phyloP scores from a whole-genome alignment of 2,797 vertebrate species.

The Gymnoscopelus braueri region DNA sequence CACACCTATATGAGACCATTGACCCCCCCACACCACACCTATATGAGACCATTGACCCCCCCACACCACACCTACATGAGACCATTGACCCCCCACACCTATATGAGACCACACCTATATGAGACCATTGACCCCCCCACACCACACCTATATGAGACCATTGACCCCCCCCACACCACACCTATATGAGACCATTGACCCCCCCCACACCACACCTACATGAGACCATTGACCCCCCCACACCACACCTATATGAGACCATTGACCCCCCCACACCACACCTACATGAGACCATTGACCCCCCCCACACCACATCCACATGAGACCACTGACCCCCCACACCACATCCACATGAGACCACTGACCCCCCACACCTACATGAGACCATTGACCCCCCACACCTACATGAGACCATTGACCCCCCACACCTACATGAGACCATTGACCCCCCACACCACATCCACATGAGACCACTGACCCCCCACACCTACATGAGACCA shows the following conservation, averaged over 20 bases:
- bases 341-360: background rate
- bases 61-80: background rate
- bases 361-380: no score
- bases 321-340: no score
- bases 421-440: background rate
- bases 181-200: background rate
- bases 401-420: background rate
- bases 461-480: background rate
- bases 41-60: background rate
- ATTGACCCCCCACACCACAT: no score
- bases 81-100: background rate
- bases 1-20: background rate
- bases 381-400: background rate
- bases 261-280: no score
- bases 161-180: no score
- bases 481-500: background rate
- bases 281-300: background rate
- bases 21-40: no score
- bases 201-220: no score
- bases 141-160: background rate
- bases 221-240: no score
- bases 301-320: no score
- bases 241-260: background rate
- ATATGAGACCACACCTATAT: background rate
- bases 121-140: no score